Evolutionary conservation across 2,888 invertebrate species (phyloP), one percentile per base, ranked within the genome.

Genomic region (Hyposoter dolosus): DNA sequence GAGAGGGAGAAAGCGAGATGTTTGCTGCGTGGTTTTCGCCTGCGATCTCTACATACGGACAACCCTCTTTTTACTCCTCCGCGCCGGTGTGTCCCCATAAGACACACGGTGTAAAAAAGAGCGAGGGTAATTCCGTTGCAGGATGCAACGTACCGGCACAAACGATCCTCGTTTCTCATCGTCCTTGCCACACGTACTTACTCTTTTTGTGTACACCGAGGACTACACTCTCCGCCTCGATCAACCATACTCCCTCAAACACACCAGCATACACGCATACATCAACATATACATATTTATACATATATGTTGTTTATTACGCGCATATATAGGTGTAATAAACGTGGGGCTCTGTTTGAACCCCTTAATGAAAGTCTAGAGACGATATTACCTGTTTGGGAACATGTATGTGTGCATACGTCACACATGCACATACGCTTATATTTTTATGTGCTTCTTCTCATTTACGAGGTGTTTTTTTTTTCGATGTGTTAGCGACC

Each of bases 91-190:
- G 53, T 69, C 43, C 79, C 71, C 60, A 83, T 74, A 83, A 83
- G 76, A 81, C 76, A 56, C 76, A 71, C 72, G 76, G 69, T 79
- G 68, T 80, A 85, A 79, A 74, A 84, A 79, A 68, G 71, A 56
- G n/a, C 65, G 56, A 77, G 66, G 76, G 76, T 85, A 85, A 85
- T 85, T 83, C 71, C 83, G 43, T 75, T 72, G 83, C 76, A 71
- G 66, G 83, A 82, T 79, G 85, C 78, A 77, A 72, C 66, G 74
- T 66, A 72, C 71, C 78, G 43, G 53, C 74, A 74, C 76, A 86
- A 86, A 86, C 83, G 83, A 83, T 77, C 76, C 85, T 86, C 83
- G 83, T 83, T 86, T 81, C 76, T 83, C 85, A 86, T 86, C 85
- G 83, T 80, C 83, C 85, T 86, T 83, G 83, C 28, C 80, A 69